phyloP scores from a whole-genome alignment of 2,888 invertebrate genomes.

The Ochropacha duplaris region DNA sequence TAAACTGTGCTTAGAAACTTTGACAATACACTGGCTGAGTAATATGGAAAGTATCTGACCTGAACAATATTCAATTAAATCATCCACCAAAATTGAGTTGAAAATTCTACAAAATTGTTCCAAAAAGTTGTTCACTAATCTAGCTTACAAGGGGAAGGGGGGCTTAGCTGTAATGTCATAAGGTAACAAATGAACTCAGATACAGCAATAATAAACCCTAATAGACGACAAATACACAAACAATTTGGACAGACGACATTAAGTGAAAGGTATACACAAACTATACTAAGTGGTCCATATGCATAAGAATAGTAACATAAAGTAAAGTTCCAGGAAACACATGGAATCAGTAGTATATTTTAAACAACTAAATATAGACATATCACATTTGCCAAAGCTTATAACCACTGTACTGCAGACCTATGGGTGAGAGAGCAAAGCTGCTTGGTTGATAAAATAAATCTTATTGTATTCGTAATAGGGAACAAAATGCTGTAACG shows the following conservation, averaged over 20 bases:
- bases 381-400: slow-evolving; percentile 52
- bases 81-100: background rate
- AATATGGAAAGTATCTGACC: background rate
- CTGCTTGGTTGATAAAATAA: background rate
- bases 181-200: too few species aligned
- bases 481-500: background rate
- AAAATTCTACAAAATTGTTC: background rate
- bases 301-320: background rate
- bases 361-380: slow-evolving; percentile 22
- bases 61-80: background rate
- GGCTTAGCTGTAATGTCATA: too few species aligned
- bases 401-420: slow-evolving; percentile 18
- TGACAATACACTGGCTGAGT: background rate
- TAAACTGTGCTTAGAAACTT: background rate
- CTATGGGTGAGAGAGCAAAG: background rate
- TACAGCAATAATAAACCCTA: too few species aligned
- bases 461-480: background rate
- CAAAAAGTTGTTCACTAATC: too few species aligned
- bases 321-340: background rate
- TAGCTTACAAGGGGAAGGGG: too few species aligned
- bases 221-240: background rate
- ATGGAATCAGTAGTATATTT: slow-evolving; percentile 4
- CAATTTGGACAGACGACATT: background rate
- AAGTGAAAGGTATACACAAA: background rate
- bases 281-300: slow-evolving; percentile 1